Conservation (phyloP, 2,888 invertebrate species). For the Mimachlamys varia region DNA sequence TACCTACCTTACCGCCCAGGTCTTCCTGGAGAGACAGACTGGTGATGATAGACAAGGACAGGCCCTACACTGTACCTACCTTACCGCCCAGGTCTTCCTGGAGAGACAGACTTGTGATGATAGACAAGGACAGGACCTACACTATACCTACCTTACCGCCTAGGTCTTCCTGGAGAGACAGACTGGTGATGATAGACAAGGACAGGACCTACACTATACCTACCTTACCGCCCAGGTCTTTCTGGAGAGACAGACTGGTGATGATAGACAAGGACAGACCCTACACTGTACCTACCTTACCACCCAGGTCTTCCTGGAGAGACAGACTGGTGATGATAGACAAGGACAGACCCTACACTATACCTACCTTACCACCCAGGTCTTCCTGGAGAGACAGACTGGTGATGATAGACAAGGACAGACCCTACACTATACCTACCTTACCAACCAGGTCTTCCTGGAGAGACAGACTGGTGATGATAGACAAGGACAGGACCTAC, state of each 20-base stretch:
- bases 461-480: constrained; percentile 73
- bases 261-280: constrained; percentile 71
- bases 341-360: constrained; percentile 62
- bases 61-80: constrained; percentile 59
- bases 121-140: constrained; percentile 69
- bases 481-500: constrained; percentile 69
- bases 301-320: constrained; percentile 72
- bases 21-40: constrained; percentile 75
- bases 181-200: constrained; percentile 71
- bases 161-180: constrained; percentile 74
- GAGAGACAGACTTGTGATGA: constrained; percentile 73
- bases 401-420: constrained; percentile 71
- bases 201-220: constrained; percentile 61
- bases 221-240: constrained; percentile 74
- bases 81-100: constrained; percentile 73
- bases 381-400: constrained; percentile 75
- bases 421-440: constrained; percentile 59
- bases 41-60: constrained; percentile 71
- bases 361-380: constrained; percentile 70
- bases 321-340: constrained; percentile 73
- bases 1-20: constrained; percentile 70
- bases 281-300: constrained; percentile 62
- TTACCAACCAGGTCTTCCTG: constrained; percentile 73
- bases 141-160: constrained; percentile 68
- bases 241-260: constrained; percentile 73